Conservation (phyloP, 2,888 invertebrate species). For the Chamaedrilus cognettii region DNA sequence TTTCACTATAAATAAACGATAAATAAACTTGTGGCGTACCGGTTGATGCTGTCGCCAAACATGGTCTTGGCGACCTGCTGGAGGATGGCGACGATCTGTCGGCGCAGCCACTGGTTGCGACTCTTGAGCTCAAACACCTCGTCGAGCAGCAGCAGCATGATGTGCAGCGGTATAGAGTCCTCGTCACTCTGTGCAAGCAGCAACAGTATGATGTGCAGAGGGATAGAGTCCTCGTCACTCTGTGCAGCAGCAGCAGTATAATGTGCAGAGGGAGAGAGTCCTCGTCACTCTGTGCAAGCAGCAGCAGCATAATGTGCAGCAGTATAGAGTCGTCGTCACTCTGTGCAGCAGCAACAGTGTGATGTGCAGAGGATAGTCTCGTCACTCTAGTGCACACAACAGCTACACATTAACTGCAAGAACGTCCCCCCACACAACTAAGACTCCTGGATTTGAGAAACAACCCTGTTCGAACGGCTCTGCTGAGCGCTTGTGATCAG, state of each 20-base stretch:
- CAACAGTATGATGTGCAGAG: slow-evolving; percentile 76
- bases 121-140: slow-evolving; percentile 83
- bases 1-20: not conserved
- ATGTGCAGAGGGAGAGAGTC: slow-evolving; percentile 82
- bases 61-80: slow-evolving; percentile 78
- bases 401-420: no score
- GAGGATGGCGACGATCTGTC: slow-evolving; percentile 74
- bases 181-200: slow-evolving; percentile 66
- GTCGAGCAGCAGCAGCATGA: slow-evolving; percentile 78
- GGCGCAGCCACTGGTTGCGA: slow-evolving; percentile 78
- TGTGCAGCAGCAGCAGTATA: slow-evolving; percentile 72
- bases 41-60: slow-evolving; percentile 81
- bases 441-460: no score
- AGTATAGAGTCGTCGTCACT: no score
- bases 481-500: no score
- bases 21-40: slow-evolving; percentile 39
- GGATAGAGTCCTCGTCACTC: slow-evolving; percentile 71
- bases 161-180: slow-evolving; percentile 80
- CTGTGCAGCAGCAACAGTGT: slow-evolving; percentile 76
- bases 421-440: no score
- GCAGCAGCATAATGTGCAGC: no score
- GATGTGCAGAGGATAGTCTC: slow-evolving; percentile 76
- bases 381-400: slow-evolving; percentile 61
- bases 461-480: no score
- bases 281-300: slow-evolving; percentile 62